Conservation (phyloP, 1,140 invertebrate genomes). For the Agrypnia vestita region DNA sequence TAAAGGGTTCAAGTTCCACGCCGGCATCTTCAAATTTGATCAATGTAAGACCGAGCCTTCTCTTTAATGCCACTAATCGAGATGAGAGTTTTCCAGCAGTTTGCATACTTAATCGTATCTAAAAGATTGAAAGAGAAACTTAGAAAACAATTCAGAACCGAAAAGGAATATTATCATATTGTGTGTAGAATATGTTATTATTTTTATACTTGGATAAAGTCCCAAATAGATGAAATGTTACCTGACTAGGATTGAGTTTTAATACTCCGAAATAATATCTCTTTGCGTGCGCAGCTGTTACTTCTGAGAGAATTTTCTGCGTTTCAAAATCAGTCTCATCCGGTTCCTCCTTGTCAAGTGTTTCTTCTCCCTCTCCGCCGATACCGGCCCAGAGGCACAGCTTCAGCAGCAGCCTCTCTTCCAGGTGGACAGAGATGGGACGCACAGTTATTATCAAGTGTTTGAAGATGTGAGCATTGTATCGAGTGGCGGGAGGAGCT, state of each 20-base stretch:
- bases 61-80: conserved; percentile 87
- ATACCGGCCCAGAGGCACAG: conserved; percentile 79
- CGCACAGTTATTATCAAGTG: conserved; percentile 88
- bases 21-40: conserved; percentile 97
- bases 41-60: conserved; percentile 88
- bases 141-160: too few species aligned
- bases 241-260: conserved; percentile 84
- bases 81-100: conserved; percentile 84
- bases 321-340: conserved; percentile 86
- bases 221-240: conserved; percentile 62
- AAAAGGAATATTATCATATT: too few species aligned
- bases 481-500: conserved; percentile 68
- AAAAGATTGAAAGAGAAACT: conserved; percentile 47
- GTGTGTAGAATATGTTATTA: too few species aligned
- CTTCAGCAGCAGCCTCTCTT: conserved; percentile 91
- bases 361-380: conserved; percentile 74
- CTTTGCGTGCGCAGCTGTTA: conserved; percentile 85
- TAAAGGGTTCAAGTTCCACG: conserved; percentile 92
- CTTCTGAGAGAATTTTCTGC: conserved; percentile 84
- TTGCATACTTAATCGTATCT: conserved; percentile 87
- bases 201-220: too few species aligned
- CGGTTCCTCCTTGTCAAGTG: conserved; percentile 69
- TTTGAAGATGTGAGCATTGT: conserved; percentile 74
- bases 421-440: conserved; percentile 88
- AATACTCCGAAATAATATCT: conserved; percentile 93